Evolutionary conservation across 1,140 invertebrate species (phyloP).

Genomic region (Diprion similis): DNA sequence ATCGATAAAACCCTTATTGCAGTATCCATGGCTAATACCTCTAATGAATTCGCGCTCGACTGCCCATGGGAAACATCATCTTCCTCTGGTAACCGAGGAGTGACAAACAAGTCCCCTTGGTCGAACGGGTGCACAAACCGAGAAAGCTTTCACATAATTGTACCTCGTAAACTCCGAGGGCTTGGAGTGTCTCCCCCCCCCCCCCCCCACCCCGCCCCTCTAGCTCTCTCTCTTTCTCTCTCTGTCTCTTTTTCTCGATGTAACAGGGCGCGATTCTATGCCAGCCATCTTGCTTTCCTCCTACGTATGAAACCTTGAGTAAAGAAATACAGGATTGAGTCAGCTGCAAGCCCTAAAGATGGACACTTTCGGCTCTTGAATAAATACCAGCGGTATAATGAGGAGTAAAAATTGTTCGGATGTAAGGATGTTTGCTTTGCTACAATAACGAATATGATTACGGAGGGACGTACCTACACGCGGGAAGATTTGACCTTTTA

Average conservation of each 20-base stretch:
- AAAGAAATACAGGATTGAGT: too few species aligned
- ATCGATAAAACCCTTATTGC: not conserved
- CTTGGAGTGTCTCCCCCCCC: not conserved
- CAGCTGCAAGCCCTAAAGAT: too few species aligned
- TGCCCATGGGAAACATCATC: not conserved
- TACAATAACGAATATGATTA: too few species aligned
- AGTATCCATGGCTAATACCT: conserved; percentile 5
- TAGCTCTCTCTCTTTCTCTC: not conserved
- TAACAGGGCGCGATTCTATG: not conserved
- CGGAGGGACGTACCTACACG: too few species aligned
- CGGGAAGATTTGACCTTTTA: too few species aligned
- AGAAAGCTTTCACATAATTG: conserved; percentile 7
- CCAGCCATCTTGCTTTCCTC: not conserved
- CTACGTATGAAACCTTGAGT: too few species aligned
- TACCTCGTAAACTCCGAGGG: conserved; percentile 6
- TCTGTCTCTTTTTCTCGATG: not conserved
- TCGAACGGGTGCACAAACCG: conserved; percentile 6
- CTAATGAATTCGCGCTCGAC: conserved; percentile 3
- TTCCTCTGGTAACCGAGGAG: not conserved
- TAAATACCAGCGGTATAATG: too few species aligned
- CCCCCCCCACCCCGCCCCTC: too few species aligned
- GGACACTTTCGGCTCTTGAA: too few species aligned
- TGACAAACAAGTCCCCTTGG: conserved; percentile 7
- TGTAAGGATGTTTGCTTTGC: too few species aligned
- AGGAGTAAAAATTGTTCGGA: too few species aligned